Evolutionary conservation across 2,113 vertebrate species (phyloP), one percentile per base, ranked within the genome.

Genomic region (Sclerurus mexicanus): DNA sequence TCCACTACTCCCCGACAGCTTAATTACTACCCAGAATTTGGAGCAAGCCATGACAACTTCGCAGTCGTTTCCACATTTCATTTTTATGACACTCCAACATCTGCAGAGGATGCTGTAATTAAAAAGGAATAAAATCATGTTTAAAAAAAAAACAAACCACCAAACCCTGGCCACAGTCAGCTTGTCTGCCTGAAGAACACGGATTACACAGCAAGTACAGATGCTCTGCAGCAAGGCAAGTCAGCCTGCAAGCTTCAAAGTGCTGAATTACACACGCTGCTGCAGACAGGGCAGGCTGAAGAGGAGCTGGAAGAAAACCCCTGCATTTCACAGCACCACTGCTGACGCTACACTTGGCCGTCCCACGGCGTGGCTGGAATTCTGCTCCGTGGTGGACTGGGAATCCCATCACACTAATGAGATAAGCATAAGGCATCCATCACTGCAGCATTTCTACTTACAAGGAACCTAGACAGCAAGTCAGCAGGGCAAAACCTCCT

Each of bases 31-130:
- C 74, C 68, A 89, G 63, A 17, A 87, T n/a, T 24, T 53, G 53
- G 66, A 93, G 87, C 87, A 79, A 82, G 71, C 81, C 78, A 33
- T 13, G 49, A 62, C 89, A 76, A 46, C 91, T 60, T 7, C 1
- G 8, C 53, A 40, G 91, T 95, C 10, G 24, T 58, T 90, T 83
- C 94, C 95, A 93, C 53, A 39, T 85, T 35, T 85, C 87, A 28
- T 80, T 91, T 87, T 79, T 66, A 85, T 69, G 93, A 39, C 66
- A 31, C 59, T 62, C 81, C 82, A 76, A 59, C 82, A 91, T 90
- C 93, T 89, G 85, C 91, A 93, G 81, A 95, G 69, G 93, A 95
- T 75, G 94, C 81, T 91, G 78, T 82, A 89, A 93, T 89, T 89
- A 94, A 85, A 94, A 91, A 84, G 73, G 58, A 81, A 95, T 89